These are phyloP conservation scores for Amphipyra berbera DNA, from an alignment of 2,888 invertebrate species.

Conservation along the genomic window DNA sequence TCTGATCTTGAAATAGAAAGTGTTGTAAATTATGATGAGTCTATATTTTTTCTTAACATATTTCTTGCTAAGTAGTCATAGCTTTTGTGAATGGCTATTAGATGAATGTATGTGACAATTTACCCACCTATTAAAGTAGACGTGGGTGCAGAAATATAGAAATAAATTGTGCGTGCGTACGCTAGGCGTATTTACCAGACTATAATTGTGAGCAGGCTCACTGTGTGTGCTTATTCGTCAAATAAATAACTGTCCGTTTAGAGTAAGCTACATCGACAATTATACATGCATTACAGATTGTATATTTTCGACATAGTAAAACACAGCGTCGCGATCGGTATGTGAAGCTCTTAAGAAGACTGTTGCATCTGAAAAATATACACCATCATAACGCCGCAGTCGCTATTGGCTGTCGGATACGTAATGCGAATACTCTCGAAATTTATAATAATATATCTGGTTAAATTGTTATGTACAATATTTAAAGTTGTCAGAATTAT, in stretches of 20 bases:
- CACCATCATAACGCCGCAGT: neutral
- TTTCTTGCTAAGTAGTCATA: constrained; percentile 43
- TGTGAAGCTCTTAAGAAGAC: too few relatives aligned
- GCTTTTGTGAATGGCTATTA: constrained; percentile 39
- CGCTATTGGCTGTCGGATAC: neutral
- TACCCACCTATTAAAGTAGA: constrained; percentile 9
- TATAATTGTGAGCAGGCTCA: too few relatives aligned
- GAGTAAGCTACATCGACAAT: too few relatives aligned
- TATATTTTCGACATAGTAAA: too few relatives aligned
- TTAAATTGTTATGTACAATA: constrained; percentile 34
- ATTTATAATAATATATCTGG: constrained; percentile 1
- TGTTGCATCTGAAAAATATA: neutral
- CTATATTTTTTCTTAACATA: constrained; percentile 56
- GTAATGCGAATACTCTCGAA: too few relatives aligned
- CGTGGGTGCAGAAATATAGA: neutral
- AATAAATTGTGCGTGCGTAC: neutral
- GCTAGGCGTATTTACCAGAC: neutral
- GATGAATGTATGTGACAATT: constrained; percentile 40
- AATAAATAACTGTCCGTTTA: too few relatives aligned
- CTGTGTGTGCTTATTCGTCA: too few relatives aligned
- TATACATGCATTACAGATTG: too few relatives aligned
- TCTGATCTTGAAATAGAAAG: constrained; percentile 40
- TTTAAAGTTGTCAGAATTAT: constrained; percentile 26
- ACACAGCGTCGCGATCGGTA: too few relatives aligned
- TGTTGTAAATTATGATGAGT: constrained; percentile 28